Base-by-base conservation (phyloP, 2,797 vertebrate genomes). In the Lates japonicus region DNA sequence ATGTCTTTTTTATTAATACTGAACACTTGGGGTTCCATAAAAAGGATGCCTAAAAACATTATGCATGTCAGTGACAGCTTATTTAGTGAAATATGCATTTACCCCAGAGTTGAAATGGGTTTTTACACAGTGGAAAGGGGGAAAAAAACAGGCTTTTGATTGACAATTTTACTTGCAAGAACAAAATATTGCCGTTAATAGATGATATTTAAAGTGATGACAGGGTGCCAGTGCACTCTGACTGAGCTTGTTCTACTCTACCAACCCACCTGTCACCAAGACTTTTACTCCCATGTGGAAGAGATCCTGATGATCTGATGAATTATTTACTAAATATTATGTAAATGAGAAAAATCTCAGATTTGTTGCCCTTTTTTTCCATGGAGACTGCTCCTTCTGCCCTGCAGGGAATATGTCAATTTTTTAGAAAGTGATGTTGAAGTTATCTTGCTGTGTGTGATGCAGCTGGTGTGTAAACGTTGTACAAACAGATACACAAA, bases 271-370 rank as follows among this genome's bases (percentile, higher is more conserved):
- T 86, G 85, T 81, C 81, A 84, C 59, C 44, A 13, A 55, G 29
- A 73, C 60, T 72, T 83, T 63, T 37, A 74, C 67, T 74, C 79
- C 83, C 76, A 33, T 33, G 63, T 71, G 70, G 39, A 66, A 57
- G 19, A 68, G 13, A 49, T 60, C 79, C 73, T 62, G 74, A 82
- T 78, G 79, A 80, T 68, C 71, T 71, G 58, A 84, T 86, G 84
- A 90, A 90, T 90, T 85, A 90, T 90, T 85, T 79, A 90, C 86
- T n/a, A 64, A 81, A 75, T 72, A 77, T 85, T 81, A 87, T 90
- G 82, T 17, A 83, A 82, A 90, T 84, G 39, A 62, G 41, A 22
- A 70, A 80, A 70, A 72, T 63, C n/a, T 41, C 39, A n/a, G 31
- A 67, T 78, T 76, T 74, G 57, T 46, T 72, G 35, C 25, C 22